Evolutionary conservation across 2,888 invertebrate genomes (phyloP).

Genomic region (Mythimna pallens): DNA sequence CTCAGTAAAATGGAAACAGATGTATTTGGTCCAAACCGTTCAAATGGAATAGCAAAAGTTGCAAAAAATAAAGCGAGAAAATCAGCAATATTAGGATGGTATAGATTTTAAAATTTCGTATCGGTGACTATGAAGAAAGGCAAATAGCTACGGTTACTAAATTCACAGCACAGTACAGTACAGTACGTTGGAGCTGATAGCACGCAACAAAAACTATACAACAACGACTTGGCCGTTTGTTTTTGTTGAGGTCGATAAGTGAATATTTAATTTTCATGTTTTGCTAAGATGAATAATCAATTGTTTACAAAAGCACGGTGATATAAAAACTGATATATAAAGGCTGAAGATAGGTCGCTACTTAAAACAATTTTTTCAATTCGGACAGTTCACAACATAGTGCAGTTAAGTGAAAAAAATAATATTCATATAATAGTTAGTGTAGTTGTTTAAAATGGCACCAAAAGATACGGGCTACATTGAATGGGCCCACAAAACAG

Average conservation of each 20-base stretch:
- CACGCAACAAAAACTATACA: background rate
- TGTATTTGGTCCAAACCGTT: too few species aligned
- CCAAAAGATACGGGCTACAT: conserved; percentile 75
- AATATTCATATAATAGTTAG: background rate
- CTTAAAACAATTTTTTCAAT: conserved; percentile 26
- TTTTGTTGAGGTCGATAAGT: background rate
- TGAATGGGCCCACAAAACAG: conserved; percentile 75
- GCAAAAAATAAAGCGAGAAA: too few species aligned
- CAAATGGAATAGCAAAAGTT: too few species aligned
- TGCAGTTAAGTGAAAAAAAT: conserved; percentile 1
- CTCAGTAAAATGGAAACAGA: background rate
- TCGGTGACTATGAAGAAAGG: background rate
- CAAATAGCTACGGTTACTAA: background rate
- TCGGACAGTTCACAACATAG: conserved; percentile 24
- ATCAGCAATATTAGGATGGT: too few species aligned
- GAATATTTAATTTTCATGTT: too few species aligned
- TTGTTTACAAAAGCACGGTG: conserved; percentile 17
- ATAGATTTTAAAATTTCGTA: too few species aligned
- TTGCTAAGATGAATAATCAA: conserved; percentile 8
- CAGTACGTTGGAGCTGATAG: background rate
- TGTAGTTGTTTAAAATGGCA: conserved; percentile 67
- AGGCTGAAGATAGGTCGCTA: background rate
- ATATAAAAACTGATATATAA: conserved; percentile 20
- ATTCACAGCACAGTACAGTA: background rate
- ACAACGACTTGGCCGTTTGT: background rate